Base-by-base conservation (phyloP, 2,888 invertebrate species). In the Phlogophora meticulosa region DNA sequence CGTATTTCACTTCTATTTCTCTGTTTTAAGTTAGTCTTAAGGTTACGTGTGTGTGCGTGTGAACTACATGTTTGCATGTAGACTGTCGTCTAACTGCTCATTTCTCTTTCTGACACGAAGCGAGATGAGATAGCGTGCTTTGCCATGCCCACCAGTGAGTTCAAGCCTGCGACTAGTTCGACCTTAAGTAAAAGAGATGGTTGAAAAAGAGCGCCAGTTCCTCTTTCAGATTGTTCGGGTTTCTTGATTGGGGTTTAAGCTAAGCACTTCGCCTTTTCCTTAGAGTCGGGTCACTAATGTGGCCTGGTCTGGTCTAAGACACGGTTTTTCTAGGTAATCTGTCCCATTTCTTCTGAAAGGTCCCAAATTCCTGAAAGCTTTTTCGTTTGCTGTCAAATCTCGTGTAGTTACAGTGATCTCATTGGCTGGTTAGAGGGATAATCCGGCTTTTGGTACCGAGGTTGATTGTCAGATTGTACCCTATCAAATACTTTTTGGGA, bases 271-370 rank as follows among this genome's bases (percentile, higher is more conserved):
- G 5, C 28, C 5, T 5, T 28, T 28, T 28, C 28, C 5, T 28
- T 4, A 4, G 28, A 28, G 28, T 28, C 28, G 4, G 28, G 28
- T 28, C 28, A 28, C 28, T 5, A 28, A 28, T 28, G 28, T 28
- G 28, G 2, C 28, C 38, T 7, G 22, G n/a, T 24, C 7, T 24
- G n/a, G 7, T 28, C 7, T 46, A 22, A 40, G 46, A 69, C 20
- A 57, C 24, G n/a, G 4, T 70, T 34, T 40, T 36, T 34, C 22
- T 55, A 15, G n/a, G 10, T 24, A 24, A 34, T 57, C 45, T 46
- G 15, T 40, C 10, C 46, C 11, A 46, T 38, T 32, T 20, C 36
- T 20, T 34, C 17, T 15, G 40, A 28, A 58, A 61, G 24, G 7
- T 34, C 36, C 17, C 22, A 15, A 62, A 62, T 20, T 36, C 20